phyloP scores from a whole-genome alignment of 2,113 vertebrate species.

The Narcine bancroftii region DNA sequence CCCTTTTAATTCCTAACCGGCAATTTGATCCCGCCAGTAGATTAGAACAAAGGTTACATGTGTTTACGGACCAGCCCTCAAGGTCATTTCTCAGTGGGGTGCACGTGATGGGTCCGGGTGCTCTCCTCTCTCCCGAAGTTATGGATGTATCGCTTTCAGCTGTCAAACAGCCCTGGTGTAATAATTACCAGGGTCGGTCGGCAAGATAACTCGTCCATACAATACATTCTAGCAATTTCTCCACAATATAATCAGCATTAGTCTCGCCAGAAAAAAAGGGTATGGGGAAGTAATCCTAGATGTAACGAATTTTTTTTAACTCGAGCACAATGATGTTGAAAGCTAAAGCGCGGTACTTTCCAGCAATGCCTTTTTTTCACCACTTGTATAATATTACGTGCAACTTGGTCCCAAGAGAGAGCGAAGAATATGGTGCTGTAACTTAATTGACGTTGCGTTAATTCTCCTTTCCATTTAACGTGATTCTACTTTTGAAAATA shows the following conservation, averaged over 20 bases:
- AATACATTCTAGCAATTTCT: constrained; percentile 4
- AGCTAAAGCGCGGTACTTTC: no score
- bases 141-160: constrained; percentile 35
- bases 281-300: neutral
- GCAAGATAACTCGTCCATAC: constrained; percentile 10
- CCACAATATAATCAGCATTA: neutral
- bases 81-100: constrained; percentile 33
- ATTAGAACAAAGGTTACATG: constrained; percentile 37
- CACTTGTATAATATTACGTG: constrained; percentile 2
- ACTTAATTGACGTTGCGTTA: neutral
- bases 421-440: neutral
- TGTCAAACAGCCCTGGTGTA: constrained; percentile 28
- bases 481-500: neutral
- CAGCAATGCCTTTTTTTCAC: neutral
- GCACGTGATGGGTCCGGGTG: constrained; percentile 26
- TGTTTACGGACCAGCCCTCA: constrained; percentile 35
- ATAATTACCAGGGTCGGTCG: constrained; percentile 20
- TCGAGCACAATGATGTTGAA: neutral
- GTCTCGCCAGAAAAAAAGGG: neutral
- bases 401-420: constrained; percentile 8
- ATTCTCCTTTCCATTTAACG: constrained; percentile 14
- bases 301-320: no score
- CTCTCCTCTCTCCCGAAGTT: neutral
- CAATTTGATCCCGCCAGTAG: constrained; percentile 23
- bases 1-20: neutral